Percentiles rank a stretch among this genome's conserved stretches.
Evolutionary conservation across 2,113 vertebrate species (phyloP).

Genomic region (Corythaixoides concolor): DNA sequence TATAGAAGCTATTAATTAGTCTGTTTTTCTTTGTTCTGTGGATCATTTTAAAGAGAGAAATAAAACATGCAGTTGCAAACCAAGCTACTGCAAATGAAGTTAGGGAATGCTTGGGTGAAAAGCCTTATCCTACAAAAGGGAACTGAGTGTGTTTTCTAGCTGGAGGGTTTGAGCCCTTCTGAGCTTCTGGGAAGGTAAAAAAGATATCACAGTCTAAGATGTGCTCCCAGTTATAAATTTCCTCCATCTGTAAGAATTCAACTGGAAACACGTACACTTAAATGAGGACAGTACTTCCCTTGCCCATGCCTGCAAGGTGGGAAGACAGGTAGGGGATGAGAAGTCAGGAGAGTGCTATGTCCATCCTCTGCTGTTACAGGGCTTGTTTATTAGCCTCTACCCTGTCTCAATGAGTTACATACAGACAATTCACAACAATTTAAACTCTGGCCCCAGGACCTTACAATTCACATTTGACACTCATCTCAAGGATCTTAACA

Average conservation of each 20-base stretch:
- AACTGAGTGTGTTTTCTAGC: background rate
- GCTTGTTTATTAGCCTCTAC: background rate
- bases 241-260: background rate
- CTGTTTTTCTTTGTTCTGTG: background rate
- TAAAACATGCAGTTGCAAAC: constrained; percentile 8
- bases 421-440: background rate
- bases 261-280: background rate
- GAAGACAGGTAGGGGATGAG: background rate
- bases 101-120: background rate
- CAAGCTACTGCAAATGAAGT: background rate
- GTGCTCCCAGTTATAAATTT: background rate
- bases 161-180: background rate
- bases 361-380: background rate
- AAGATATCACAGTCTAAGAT: background rate
- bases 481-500: background rate
- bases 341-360: background rate
- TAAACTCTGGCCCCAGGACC: background rate
- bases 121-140: background rate
- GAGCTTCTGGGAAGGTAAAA: background rate
- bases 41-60: background rate
- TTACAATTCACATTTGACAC: background rate
- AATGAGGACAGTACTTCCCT: background rate
- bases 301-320: background rate
- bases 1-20: background rate
- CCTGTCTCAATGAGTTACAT: background rate